Base-by-base conservation (phyloP, 2,797 vertebrate genomes). In the Champsocephalus gunnari region DNA sequence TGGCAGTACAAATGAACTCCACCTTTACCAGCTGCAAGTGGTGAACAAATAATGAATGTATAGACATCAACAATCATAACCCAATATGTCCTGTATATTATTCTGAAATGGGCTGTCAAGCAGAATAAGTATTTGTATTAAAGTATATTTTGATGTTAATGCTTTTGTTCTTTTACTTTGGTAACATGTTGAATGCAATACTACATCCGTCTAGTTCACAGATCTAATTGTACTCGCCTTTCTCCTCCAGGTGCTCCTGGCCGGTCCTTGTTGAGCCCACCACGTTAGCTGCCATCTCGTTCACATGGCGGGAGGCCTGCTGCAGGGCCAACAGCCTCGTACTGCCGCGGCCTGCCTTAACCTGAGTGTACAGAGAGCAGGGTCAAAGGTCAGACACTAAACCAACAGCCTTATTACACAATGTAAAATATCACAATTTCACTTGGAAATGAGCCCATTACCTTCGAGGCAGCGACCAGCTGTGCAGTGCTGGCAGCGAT, bases 401-500 rank as follows among this genome's bases (percentile, higher is more conserved):
- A 41, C 3, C 12, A 43, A 56, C 32, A 48, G 56, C 54, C 1
- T 13, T 4, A 43, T 13, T 32, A 14, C 16, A 51, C 8, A 59
- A 49, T n/a, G 16, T 9, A 53, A 12, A 16, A 12, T 43, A 21
- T 73, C 61, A 32, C 9, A 45, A 11, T 49, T 43, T 47, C 51
- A 28, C 11, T 54, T 38, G 9, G 0, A 71, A 38, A 73, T 24
- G 1, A 44, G 51, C 51, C 41, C 0, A 1, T 68, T 87, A 99
- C 98, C 97, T 99, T 99, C 49, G 98, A 99, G 66, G 98, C 97
- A 0, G 98, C 98, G 44, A 99, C 98, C 61, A 99, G 96, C 89
- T 99, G 98, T 17, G 98, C 98, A 0, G 98, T 99, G 89, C 98
- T 99, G 69, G 97, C 98, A 0, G 98, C 98, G 0, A 99, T 99